phyloP scores from a whole-genome alignment of 2,113 vertebrate species.

The Rhinolophus sinicus region DNA sequence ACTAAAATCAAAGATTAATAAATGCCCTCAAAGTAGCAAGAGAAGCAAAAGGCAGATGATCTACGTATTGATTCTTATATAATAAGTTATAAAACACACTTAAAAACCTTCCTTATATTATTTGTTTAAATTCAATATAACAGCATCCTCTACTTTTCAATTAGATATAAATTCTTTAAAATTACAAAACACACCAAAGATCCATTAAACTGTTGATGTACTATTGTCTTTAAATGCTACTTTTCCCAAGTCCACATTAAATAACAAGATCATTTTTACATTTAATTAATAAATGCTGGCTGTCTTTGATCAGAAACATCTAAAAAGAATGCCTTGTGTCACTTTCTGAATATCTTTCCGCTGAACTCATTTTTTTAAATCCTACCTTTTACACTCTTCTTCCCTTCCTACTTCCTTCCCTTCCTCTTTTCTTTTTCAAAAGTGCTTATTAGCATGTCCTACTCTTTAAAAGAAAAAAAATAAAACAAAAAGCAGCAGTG shows the following conservation, averaged over 20 bases:
- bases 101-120: background rate
- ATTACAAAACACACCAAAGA: background rate
- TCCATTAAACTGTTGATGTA: constrained; percentile 3
- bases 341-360: background rate
- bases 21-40: background rate
- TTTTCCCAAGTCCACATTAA: constrained; percentile 42
- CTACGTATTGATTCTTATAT: background rate
- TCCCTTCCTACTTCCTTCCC: background rate
- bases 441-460: background rate
- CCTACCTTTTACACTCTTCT: constrained; percentile 22
- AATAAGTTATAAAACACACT: background rate
- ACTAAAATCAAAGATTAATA: constrained; percentile 48
- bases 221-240: constrained; percentile 4
- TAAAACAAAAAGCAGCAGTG: background rate
- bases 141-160: background rate
- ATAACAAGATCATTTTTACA: background rate
- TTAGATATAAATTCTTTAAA: constrained; percentile 33
- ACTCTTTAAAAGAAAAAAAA: constrained; percentile 13
- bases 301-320: constrained; percentile 13
- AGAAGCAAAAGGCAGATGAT: constrained; percentile 7
- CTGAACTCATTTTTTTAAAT: background rate
- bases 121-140: constrained; percentile 1
- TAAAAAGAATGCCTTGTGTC: background rate
- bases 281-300: constrained; percentile 22
- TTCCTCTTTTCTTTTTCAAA: constrained; percentile 44